Base-by-base conservation (phyloP, 2,797 vertebrate species). In the Sparidentex hasta region DNA sequence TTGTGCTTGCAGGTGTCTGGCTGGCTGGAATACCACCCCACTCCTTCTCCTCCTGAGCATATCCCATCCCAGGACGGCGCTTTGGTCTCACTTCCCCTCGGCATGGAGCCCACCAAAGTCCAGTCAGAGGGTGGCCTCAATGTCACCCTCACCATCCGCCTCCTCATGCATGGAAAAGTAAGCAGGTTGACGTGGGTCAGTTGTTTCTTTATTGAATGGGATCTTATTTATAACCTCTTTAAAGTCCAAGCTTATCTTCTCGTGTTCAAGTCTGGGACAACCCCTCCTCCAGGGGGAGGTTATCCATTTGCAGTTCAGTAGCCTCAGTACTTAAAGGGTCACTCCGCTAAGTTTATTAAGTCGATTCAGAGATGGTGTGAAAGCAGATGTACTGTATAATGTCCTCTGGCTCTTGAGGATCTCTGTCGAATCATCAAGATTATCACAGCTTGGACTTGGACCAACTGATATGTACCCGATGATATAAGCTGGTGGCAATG, bases 61-160 rank as follows among this genome's bases (percentile, higher is more conserved):
- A 88, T 92, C 90, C 90, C 87, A 82, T 78, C 84, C 84, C 73
- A 82, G 89, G 74, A 76, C 56, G 5, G 64, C 81, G 61, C 86
- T n/a, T 85, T 91, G 87, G 78, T 90, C 18, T 3, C 86, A 82
- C 75, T 89, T 86, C 21, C 92, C 80, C 23, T 87, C 82, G 93
- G 92, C 91, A 99, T 99, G 98, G 98, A 99, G 84, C 95, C 97
- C 44, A 97, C 95, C 65, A 99, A 98, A 93, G 96, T 98, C 86
- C 95, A 94, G 89, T 97, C 98, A 0, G 98, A 99, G 92, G 97
- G 98, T 0, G 98, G 98, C 63, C 96, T 99, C 89, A 99, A 99
- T 3, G 98, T 99, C 90, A 99, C 98, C 62, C 96, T 99, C 68
- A 99, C 98, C 81, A 99, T 99, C 88, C 96, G 95, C 71, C 95